These are phyloP conservation scores for Triplophysa yarkandensis DNA, from an alignment of 2,797 vertebrate genomes.

Conservation along the genomic window DNA sequence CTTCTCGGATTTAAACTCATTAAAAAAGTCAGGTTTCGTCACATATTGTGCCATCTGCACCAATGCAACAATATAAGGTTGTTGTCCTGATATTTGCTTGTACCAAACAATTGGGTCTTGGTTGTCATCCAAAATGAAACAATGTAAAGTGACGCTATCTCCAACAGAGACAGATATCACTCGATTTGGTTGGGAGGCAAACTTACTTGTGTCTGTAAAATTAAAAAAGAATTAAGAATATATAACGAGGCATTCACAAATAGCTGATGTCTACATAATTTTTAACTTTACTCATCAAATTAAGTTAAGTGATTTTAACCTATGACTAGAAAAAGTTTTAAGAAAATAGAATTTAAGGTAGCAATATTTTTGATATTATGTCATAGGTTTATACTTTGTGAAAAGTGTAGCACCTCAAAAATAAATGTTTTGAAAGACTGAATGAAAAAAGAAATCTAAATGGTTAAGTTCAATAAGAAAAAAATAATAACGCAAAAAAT, in stretches of 20 bases:
- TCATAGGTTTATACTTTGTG: too few species aligned
- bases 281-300: too few species aligned
- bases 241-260: neutral
- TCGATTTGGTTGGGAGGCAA: conserved; percentile 10
- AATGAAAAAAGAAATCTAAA: too few species aligned
- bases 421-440: too few species aligned
- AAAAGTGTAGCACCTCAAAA: too few species aligned
- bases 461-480: too few species aligned
- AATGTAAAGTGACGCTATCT: conserved; percentile 6
- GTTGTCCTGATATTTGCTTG: conserved; percentile 22
- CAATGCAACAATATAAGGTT: conserved; percentile 10
- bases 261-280: too few species aligned
- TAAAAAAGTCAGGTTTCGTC: neutral
- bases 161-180: conserved; percentile 12
- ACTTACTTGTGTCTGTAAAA: neutral
- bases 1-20: neutral
- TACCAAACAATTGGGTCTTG: conserved; percentile 31
- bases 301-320: too few species aligned
- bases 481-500: too few species aligned
- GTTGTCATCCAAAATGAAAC: neutral
- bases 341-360: too few species aligned
- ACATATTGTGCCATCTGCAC: conserved; percentile 1
- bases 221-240: neutral
- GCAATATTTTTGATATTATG: too few species aligned
- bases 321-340: too few species aligned